Base-by-base conservation (phyloP, 2,797 vertebrate species). In the Botia almorhae region DNA sequence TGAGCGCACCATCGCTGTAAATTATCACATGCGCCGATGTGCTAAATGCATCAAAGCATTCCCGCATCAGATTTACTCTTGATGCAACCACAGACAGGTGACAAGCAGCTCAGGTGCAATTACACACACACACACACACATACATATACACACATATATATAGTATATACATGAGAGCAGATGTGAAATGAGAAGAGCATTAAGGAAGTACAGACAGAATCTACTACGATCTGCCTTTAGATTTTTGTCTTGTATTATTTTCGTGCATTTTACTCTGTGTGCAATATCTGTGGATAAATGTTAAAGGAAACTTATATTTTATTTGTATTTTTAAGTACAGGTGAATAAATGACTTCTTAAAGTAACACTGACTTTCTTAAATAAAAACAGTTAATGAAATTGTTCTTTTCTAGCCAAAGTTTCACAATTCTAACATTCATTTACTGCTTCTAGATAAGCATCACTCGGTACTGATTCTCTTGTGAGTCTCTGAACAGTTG, bases 11-110 rank as follows among this genome's bases (percentile, higher is more conserved):
- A 69, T 63, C 43, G 21, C 43, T 61, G 21, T 58, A 19, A 50
- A 55, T 19, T 29, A 19, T 13, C 19, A 39, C 55, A 48, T 33
- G 29, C 0, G 5, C 50, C 13, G 16, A 60, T 61, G 39, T 55
- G 65, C 65, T 51, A 61, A 50, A 75, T 63, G 19, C 46, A 76
- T 55, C 39, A 81, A 75, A 69, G 23, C 51, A 56, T 72, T 65
- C 69, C 69, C 72, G 77, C 46, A 26, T 33, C 60, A 73, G 19
- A n/a, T 64, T 72, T 23, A 80, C 26, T 60, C 23, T 70, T 39
- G n/a, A 50, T n/a, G 26, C 14, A 65, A 65, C 50, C 69, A 33
- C 67, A 64, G 26, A 53, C 63, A 21, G 46, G 8, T 43, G 7
- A 64, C 3, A 61, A 36, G 26, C 29, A 29, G 29, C 29, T 29